A percentile compares a stretch with the other conserved stretches of the same genome.
These are phyloP conservation scores for Platycheirus rosarum DNA, from an alignment of 2,888 invertebrate genomes.

Conservation along the genomic window DNA sequence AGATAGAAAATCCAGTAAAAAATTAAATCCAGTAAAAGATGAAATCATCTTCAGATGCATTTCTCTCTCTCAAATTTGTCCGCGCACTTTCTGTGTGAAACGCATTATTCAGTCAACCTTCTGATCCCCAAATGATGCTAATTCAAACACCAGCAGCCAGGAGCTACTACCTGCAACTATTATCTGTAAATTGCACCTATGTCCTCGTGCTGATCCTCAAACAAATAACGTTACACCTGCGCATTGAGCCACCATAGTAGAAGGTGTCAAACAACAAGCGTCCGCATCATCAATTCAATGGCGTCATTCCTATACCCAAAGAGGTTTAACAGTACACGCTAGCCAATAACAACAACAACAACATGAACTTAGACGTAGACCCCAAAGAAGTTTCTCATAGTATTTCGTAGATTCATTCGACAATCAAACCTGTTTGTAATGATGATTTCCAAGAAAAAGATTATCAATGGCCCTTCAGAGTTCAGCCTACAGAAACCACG, in stretches of 20 bases:
- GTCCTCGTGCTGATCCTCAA: conserved; percentile 64
- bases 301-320: conserved; percentile 41
- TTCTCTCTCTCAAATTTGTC: too few species aligned
- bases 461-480: conserved; percentile 49
- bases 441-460: conserved; percentile 52
- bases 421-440: conserved; percentile 36
- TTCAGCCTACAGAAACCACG: too few species aligned
- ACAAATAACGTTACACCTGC: conserved; percentile 58
- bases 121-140: conserved; percentile 43
- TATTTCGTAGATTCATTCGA: neutral
- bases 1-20: too few species aligned
- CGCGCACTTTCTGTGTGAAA: neutral
- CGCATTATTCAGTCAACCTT: conserved; percentile 42
- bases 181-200: conserved; percentile 45
- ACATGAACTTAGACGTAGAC: too few species aligned
- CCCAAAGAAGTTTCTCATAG: neutral
- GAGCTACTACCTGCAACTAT: conserved; percentile 38
- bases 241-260: conserved; percentile 9
- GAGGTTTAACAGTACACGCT: neutral
- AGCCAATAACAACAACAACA: conserved; percentile 12
- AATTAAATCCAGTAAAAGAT: neutral
- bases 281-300: conserved; percentile 10
- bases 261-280: conserved; percentile 59
- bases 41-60: too few species aligned
- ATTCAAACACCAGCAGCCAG: conserved; percentile 31